These are phyloP conservation scores for Atethmia centrago DNA, from an alignment of 2,888 invertebrate species.

Conservation along the genomic window DNA sequence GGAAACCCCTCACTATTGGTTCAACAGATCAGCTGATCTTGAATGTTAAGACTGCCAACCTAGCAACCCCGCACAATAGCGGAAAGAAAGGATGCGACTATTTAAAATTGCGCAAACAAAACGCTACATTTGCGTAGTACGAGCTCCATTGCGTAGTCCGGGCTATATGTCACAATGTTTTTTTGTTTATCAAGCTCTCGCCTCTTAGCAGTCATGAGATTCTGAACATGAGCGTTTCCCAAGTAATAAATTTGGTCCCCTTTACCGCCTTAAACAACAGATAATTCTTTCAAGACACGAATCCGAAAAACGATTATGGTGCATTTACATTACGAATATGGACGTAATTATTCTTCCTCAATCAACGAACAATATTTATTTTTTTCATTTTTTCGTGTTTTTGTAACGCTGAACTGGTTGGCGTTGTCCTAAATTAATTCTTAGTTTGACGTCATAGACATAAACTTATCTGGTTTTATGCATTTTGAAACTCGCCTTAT, in stretches of 20 bases:
- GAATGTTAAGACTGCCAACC: background rate
- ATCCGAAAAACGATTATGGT: background rate
- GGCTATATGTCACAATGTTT: too few relatives aligned
- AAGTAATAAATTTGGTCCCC: background rate
- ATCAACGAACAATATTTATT: too few relatives aligned
- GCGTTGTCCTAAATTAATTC: constrained; percentile 17
- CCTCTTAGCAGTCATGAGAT: background rate
- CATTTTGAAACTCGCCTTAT: constrained; percentile 24
- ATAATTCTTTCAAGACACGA: background rate
- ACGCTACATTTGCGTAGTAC: background rate
- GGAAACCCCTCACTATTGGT: too few relatives aligned
- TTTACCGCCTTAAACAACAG: background rate
- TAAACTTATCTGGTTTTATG: constrained; percentile 33
- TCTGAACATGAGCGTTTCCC: background rate
- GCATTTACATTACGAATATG: background rate
- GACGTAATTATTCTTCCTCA: too few relatives aligned
- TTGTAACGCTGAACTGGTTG: background rate
- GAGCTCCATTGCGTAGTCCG: background rate
- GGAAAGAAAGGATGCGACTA: background rate
- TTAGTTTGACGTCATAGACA: constrained; percentile 40
- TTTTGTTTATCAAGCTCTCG: background rate
- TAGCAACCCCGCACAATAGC: background rate
- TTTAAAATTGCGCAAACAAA: background rate
- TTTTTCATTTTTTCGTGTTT: background rate
- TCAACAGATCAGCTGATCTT: too few relatives aligned